A percentile compares a stretch with the other conserved stretches of the same genome.
Evolutionary conservation across 2,888 invertebrate species (phyloP).

Genomic region (Epistrophe grossulariae): DNA sequence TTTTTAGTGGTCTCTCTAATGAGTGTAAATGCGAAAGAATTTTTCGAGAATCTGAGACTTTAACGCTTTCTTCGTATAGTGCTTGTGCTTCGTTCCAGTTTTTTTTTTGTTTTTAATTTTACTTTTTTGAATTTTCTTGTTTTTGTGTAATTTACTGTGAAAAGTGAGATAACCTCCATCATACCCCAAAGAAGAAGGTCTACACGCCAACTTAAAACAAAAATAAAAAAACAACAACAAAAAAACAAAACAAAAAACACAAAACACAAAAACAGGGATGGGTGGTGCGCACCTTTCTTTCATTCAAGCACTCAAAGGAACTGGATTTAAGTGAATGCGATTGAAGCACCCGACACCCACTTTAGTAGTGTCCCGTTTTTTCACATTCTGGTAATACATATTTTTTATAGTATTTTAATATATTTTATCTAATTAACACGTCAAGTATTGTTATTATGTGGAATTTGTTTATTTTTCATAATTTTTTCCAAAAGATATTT

Average conservation of each 20-base stretch:
- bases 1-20: constrained; percentile 69
- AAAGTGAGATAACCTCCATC: constrained; percentile 60
- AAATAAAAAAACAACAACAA: not conserved
- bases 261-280: constrained; percentile 46
- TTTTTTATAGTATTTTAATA: constrained; percentile 10
- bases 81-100: constrained; percentile 16
- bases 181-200: constrained; percentile 22
- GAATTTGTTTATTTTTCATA: constrained; percentile 5
- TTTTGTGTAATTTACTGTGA: constrained; percentile 52
- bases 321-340: constrained; percentile 46
- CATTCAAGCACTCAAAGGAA: constrained; percentile 50
- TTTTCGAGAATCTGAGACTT: constrained; percentile 57
- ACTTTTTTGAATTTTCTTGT: constrained; percentile 41
- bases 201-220: constrained; percentile 47
- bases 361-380: not conserved
- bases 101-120: constrained; percentile 11
- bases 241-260: constrained; percentile 12
- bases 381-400: constrained; percentile 57
- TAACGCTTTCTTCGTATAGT: constrained; percentile 5
- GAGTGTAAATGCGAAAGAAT: constrained; percentile 61
- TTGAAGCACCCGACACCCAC: constrained; percentile 21
- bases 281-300: constrained; percentile 59
- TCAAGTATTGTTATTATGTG: not conserved
- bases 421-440: constrained; percentile 5
- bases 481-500: not conserved